A percentile compares a stretch with the other conserved stretches of the same genome.
Conservation (phyloP, 2,113 vertebrate species). For the Sminthopsis crassicaudata region DNA sequence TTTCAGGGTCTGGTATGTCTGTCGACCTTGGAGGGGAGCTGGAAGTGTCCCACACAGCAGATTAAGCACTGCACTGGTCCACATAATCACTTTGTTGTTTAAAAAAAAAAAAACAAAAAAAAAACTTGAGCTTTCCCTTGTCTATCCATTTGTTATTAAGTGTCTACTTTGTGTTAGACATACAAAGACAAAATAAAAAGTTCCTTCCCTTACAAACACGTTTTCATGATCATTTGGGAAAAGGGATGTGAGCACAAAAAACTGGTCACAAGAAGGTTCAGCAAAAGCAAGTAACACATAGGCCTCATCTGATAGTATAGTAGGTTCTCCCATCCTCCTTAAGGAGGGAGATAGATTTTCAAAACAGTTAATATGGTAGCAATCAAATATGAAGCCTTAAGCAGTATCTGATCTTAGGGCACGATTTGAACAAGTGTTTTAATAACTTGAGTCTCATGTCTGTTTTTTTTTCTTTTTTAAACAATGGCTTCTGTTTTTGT, state of each 20-base stretch:
- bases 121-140: neutral
- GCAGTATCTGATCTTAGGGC: neutral
- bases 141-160: neutral
- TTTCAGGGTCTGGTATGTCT: slow-evolving; percentile 35
- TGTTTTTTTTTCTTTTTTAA: slow-evolving; percentile 41
- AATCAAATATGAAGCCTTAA: neutral
- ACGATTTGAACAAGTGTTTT: slow-evolving; percentile 33
- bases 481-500: neutral
- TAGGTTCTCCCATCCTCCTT: neutral
- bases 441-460: slow-evolving; percentile 38
- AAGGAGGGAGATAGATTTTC: too few relatives aligned
- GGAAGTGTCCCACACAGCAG: neutral
- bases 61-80: neutral
- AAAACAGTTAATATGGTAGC: neutral
- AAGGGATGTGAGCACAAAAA: neutral
- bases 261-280: neutral
- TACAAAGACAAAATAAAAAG: neutral
- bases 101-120: too few relatives aligned
- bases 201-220: neutral
- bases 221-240: neutral
- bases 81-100: neutral
- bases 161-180: neutral
- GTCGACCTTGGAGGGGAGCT: neutral
- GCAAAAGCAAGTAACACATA: neutral
- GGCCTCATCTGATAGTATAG: neutral